phyloP scores from a whole-genome alignment of 2,797 vertebrate genomes.

The Streptopelia turtur region DNA sequence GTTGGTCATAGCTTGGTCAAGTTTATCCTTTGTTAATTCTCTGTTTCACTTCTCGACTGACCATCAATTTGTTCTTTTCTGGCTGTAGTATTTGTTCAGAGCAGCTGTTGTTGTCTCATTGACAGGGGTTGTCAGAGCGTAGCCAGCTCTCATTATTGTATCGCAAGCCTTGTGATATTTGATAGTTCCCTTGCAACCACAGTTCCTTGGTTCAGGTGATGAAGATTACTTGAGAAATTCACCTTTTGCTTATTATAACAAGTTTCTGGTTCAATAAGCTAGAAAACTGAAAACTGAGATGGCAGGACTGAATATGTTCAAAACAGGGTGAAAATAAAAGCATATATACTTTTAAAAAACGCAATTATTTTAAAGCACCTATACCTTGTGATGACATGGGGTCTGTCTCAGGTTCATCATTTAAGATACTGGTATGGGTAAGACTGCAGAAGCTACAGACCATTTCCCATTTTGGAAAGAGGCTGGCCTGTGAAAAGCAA shows the following conservation, averaged over 20 bases:
- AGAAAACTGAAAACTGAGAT: not conserved
- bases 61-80: not conserved
- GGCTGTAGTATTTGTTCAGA: not conserved
- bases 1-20: not conserved
- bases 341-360: not conserved
- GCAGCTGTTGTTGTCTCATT: not conserved
- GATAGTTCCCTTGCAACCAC: not conserved
- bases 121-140: not conserved
- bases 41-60: not conserved
- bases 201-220: not conserved
- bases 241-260: not conserved
- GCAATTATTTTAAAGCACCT: not conserved
- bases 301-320: not conserved
- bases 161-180: not conserved
- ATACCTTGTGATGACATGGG: not conserved
- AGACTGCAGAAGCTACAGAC: not conserved
- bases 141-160: slow-evolving; percentile 12
- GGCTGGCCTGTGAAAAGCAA: not conserved
- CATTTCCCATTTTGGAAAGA: not conserved
- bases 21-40: not conserved
- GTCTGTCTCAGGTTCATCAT: not conserved
- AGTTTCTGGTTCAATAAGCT: not conserved
- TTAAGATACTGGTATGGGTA: not conserved
- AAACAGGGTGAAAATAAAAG: not conserved
- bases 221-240: slow-evolving; percentile 8